A percentile compares a stretch with the other conserved stretches of the same genome.
Conservation (phyloP, 2,113 vertebrate genomes). For the Sceloporus tristichus region DNA sequence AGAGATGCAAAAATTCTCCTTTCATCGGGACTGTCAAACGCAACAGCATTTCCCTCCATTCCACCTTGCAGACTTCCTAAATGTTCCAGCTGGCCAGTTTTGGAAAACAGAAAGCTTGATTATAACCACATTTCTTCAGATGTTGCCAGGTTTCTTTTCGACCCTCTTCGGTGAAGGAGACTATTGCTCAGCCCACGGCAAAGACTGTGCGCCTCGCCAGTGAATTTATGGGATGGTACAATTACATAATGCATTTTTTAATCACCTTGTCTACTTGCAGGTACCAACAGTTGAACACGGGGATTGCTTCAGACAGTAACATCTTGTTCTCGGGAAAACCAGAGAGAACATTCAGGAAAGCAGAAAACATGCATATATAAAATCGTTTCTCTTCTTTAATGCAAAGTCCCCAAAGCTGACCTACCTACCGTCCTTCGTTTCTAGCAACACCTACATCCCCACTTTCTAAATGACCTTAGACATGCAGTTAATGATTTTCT, state of each 20-base stretch:
- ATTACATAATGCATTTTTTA: neutral
- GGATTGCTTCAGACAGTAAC: neutral
- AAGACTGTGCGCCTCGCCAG: neutral
- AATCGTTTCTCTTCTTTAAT: neutral
- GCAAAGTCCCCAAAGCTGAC: constrained; percentile 22
- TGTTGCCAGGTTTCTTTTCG: too few relatives aligned
- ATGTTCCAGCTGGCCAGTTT: neutral
- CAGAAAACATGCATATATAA: neutral
- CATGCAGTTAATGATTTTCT: constrained; percentile 58
- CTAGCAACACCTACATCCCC: constrained; percentile 48
- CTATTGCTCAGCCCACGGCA: neutral
- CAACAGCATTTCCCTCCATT: too few relatives aligned
- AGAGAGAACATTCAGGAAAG: neutral
- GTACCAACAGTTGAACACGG: neutral
- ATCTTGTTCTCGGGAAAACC: neutral
- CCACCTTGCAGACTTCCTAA: neutral
- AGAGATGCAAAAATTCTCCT: too few relatives aligned
- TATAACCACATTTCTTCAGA: too few relatives aligned
- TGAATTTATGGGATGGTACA: neutral
- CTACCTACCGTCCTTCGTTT: constrained; percentile 40
- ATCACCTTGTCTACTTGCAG: neutral
- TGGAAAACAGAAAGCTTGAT: too few relatives aligned
- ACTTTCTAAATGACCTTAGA: constrained; percentile 49
- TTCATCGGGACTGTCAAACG: too few relatives aligned
- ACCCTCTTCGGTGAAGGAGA: neutral